Percentiles rank a stretch among this genome's conserved stretches.
These are phyloP conservation scores for Papilio protenor DNA, from an alignment of 2,888 invertebrate species.

Conservation along the genomic window DNA sequence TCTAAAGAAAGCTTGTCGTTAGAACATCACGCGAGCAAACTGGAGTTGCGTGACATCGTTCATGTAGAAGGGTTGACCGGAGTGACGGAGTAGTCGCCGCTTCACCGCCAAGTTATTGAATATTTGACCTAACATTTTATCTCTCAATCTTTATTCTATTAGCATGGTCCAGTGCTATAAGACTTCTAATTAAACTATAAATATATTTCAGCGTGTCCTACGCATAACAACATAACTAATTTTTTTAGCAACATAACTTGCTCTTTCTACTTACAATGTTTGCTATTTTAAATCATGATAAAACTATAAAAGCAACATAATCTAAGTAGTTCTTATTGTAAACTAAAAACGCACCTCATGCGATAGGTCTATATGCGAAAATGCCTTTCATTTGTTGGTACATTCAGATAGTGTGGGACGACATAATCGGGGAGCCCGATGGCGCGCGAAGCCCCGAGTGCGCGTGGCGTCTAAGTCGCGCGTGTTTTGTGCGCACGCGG, in stretches of 20 bases:
- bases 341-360: neutral
- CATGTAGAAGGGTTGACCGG: neutral
- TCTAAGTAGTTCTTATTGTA: too few relatives aligned
- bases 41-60: constrained; percentile 43
- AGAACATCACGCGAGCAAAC: constrained; percentile 46
- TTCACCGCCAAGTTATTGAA: constrained; percentile 34
- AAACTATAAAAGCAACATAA: too few relatives aligned
- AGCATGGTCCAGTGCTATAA: constrained; percentile 18
- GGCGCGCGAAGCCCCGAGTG: constrained; percentile 88
- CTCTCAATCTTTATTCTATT: constrained; percentile 27
- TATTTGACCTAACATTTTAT: constrained; percentile 42
- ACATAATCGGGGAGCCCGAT: constrained; percentile 89
- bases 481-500: constrained; percentile 86
- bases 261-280: neutral
- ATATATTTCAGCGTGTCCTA: neutral
- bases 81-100: neutral
- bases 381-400: neutral
- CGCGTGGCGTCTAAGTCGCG: constrained; percentile 87
- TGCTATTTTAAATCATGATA: neutral
- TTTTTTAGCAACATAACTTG: neutral
- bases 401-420: constrained; percentile 87
- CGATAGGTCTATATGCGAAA: neutral
- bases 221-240: neutral
- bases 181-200: neutral
- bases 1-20: constrained; percentile 27